Conservation (phyloP, 2,113 vertebrate species). For the Arothron firmamentum region DNA sequence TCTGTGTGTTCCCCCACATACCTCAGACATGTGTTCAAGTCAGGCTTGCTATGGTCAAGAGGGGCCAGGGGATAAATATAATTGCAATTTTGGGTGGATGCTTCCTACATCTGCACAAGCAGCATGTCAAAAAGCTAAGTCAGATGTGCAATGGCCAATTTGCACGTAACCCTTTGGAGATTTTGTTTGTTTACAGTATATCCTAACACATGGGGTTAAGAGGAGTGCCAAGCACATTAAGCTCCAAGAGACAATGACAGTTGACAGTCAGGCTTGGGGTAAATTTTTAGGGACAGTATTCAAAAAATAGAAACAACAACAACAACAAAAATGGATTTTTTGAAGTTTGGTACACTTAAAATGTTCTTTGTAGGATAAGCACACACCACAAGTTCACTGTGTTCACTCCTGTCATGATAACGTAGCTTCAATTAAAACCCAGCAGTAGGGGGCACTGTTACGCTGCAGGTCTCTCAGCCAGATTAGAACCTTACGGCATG, state of each 20-base stretch:
- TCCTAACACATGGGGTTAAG: constrained; percentile 66
- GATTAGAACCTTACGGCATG: constrained; percentile 1
- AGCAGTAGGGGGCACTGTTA: constrained; percentile 51
- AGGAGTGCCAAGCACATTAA: constrained; percentile 63
- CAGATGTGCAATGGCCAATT: constrained; percentile 44
- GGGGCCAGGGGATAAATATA: too few relatives aligned
- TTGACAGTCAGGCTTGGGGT: constrained; percentile 57
- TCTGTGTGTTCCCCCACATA: too few relatives aligned
- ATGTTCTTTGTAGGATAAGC: constrained; percentile 31
- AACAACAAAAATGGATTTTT: constrained; percentile 49
- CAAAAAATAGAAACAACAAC: constrained; percentile 51
- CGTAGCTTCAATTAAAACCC: background rate
- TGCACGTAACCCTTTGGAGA: constrained; percentile 58
- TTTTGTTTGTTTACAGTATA: constrained; percentile 75
- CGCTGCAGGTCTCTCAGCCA: constrained; percentile 8
- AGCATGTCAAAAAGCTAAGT: too few relatives aligned
- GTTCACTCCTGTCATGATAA: background rate
- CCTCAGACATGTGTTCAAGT: constrained; percentile 66
- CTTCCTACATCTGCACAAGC: constrained; percentile 60
- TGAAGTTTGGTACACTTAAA: constrained; percentile 57
- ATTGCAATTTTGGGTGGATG: too few relatives aligned
- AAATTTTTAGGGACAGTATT: constrained; percentile 53
- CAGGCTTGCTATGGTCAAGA: constrained; percentile 66
- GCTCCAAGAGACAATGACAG: constrained; percentile 72
- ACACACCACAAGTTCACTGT: constrained; percentile 25